Evolutionary conservation across 2,888 invertebrate genomes (phyloP), one percentile per base, ranked within the genome.

Genomic region (Diaprepes abbreviatus): DNA sequence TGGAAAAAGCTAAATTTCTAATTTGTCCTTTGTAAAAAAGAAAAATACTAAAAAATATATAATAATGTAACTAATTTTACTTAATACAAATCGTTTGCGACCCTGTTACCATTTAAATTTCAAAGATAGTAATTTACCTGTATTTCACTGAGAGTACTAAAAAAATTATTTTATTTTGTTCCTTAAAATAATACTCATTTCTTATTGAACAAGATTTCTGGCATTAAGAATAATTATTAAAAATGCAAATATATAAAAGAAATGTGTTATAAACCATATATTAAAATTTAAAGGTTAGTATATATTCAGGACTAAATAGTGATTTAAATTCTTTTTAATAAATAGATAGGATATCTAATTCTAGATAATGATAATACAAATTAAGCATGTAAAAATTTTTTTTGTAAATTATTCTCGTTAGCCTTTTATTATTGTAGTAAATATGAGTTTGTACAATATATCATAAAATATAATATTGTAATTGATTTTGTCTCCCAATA

Each of bases 301-400:
- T 62, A 38, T 59, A 59, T 50, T 52, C 28, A 50, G 50, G 62
- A 62, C 62, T 62, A 52, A 36, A 35, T 62, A 62, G 62, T 52
- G 62, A 62, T 62, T 62, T 48, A 36, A 35, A 50, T 35, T 36
- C 40, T 14, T 48, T 28, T 50, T 36, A 21, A 36, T 38, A 36
- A 62, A 24, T 70, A 70, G 70, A 70, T 70, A 70, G 70, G 58
- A 50, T 70, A 70, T 66, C 70, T 70, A 70, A 70, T 70, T 70
- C 38, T 69, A 66, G 36, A 59, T 60, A 43, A 36, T 38, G 16
- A 54, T 54, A 36, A 21, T 55, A 55, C 38, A 55, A 36, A 21
- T 38, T 24, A 14, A 28, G 16, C 48, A 50, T 50, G 48, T 50
- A 50, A 45, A 21, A 50, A 28, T 21, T 28, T 48, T 33, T 48